These are phyloP conservation scores for Oxyura jamaicensis DNA, from an alignment of 2,113 vertebrate species.

Conservation along the genomic window DNA sequence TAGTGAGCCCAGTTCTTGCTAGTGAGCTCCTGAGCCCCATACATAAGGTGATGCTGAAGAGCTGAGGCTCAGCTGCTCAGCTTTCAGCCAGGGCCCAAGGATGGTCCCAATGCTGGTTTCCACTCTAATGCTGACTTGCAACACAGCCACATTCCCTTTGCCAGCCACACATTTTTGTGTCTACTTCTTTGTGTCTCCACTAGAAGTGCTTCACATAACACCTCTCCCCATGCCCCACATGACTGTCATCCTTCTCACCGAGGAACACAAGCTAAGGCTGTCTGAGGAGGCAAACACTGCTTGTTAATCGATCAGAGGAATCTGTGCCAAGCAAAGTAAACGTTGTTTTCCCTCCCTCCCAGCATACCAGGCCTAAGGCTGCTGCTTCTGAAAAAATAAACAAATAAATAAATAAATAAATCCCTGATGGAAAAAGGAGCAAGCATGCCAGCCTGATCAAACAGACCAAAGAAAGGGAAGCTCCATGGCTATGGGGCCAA, in stretches of 20 bases:
- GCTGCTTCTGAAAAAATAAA: not conserved
- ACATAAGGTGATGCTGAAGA: accelerated
- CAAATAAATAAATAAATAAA: no score
- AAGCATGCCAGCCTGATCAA: accelerated
- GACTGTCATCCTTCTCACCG: not conserved
- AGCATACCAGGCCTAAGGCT: not conserved
- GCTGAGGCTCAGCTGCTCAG: not conserved
- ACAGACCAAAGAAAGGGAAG: not conserved
- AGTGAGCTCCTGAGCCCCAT: not conserved
- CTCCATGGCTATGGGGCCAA: not conserved
- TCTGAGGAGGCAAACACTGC: not conserved
- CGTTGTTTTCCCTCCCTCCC: not conserved
- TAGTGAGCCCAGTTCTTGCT: not conserved
- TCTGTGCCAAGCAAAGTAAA: not conserved
- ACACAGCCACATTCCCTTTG: not conserved
- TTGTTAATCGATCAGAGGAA: not conserved
- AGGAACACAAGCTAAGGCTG: not conserved
- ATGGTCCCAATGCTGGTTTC: not conserved
- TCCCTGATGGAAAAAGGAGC: not conserved
- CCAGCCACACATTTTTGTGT: not conserved
- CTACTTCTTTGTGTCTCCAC: not conserved
- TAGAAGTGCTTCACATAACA: not conserved
- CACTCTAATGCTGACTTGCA: accelerated
- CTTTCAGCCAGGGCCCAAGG: not conserved
- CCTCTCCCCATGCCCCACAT: not conserved